Conservation (phyloP, 2,888 invertebrate species). For the Agapostemon virescens region DNA sequence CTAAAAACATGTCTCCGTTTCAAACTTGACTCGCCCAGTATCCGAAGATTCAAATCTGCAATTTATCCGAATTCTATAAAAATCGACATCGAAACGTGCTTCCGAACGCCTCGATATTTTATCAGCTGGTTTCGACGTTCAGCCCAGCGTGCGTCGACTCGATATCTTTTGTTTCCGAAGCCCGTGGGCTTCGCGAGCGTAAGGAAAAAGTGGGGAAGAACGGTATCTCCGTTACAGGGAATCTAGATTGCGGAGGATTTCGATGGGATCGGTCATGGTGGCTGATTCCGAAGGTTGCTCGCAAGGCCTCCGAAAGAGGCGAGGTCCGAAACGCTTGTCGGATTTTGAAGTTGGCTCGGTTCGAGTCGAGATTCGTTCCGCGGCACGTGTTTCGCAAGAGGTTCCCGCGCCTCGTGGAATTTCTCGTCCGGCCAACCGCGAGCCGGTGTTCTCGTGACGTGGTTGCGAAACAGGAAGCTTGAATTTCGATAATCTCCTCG, state of each 20-base stretch:
- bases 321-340: neutral
- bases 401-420: constrained; percentile 48
- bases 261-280: constrained; percentile 5
- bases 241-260: neutral
- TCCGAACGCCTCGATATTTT: neutral
- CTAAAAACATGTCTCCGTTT: too few species aligned
- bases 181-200: neutral
- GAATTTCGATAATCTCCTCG: constrained; percentile 51
- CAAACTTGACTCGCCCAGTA: too few species aligned
- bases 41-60: neutral
- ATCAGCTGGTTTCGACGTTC: neutral
- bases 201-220: neutral
- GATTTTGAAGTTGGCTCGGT: constrained; percentile 47
- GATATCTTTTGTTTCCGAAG: neutral
- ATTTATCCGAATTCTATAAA: too few species aligned
- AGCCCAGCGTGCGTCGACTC: neutral
- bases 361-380: constrained; percentile 31
- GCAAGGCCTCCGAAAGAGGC: neutral
- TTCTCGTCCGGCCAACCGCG: constrained; percentile 35
- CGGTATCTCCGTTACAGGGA: neutral
- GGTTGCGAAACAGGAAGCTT: constrained; percentile 57
- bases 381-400: constrained; percentile 53
- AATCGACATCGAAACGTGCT: neutral
- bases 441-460: constrained; percentile 35
- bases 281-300: neutral